Conservation (phyloP, 1,140 invertebrate species). For the Drosophila kikkawai region DNA sequence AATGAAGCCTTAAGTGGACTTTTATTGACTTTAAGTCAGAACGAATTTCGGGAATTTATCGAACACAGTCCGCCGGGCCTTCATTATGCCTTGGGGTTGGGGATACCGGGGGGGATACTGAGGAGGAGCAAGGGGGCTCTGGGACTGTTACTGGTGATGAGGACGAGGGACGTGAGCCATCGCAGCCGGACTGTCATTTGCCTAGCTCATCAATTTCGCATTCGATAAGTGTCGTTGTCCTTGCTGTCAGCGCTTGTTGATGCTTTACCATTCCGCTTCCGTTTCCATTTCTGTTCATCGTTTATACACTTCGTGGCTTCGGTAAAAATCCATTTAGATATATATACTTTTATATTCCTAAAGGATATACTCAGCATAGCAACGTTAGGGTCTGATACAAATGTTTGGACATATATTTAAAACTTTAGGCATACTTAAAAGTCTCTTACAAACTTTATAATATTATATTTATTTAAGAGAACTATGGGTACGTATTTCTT, state of each 20-base stretch:
- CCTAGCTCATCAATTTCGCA: slow-evolving; percentile 80
- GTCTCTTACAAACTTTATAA: neutral
- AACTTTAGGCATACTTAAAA: neutral
- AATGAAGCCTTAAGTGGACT: slow-evolving; percentile 82
- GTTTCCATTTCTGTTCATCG: slow-evolving; percentile 10
- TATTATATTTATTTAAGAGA: neutral
- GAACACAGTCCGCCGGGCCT: slow-evolving; percentile 70
- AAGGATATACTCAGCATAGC: neutral
- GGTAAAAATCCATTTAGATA: slow-evolving; percentile 5
- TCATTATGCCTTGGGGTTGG: slow-evolving; percentile 66
- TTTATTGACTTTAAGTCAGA: slow-evolving; percentile 83
- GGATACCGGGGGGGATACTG: neutral
- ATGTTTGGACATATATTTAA: neutral
- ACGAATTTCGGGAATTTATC: slow-evolving; percentile 82
- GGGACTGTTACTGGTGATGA: slow-evolving; percentile 14
- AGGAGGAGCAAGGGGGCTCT: neutral
- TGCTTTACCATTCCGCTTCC: slow-evolving; percentile 21
- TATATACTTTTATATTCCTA: no score
- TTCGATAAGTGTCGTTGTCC: slow-evolving; percentile 68
- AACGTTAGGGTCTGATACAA: neutral
- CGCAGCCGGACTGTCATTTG: slow-evolving; percentile 65
- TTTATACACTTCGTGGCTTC: slow-evolving; percentile 20
- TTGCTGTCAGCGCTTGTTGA: slow-evolving; percentile 41
- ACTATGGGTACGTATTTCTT: neutral
- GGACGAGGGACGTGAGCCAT: slow-evolving; percentile 23